Percentiles rank a stretch among this genome's conserved stretches.
Conservation (phyloP, 2,797 vertebrate genomes). For the Anguilla obscura region DNA sequence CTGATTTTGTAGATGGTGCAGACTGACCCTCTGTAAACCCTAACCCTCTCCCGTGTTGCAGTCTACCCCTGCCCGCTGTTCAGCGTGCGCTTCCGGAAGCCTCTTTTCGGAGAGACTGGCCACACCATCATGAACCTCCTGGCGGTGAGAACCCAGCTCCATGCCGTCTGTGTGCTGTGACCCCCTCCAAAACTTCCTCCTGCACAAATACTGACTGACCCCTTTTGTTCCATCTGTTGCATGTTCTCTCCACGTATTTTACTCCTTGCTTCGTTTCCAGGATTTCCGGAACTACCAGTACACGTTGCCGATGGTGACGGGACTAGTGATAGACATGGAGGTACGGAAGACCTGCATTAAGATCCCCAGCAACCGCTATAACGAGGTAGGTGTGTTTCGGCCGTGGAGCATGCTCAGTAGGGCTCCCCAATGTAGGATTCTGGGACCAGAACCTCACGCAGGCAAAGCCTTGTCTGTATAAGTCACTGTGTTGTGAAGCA, state of each 20-base stretch:
- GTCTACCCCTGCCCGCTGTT: conserved; percentile 98
- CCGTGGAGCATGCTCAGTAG: not conserved
- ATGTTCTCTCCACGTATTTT: not conserved
- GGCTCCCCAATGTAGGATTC: not conserved
- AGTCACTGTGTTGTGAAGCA: not conserved
- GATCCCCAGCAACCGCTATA: conserved; percentile 97
- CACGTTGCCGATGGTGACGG: conserved; percentile 89
- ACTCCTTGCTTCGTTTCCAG: conserved; percentile 61
- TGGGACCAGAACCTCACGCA: not conserved
- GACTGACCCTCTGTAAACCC: not conserved
- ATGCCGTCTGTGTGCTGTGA: conserved; percentile 2
- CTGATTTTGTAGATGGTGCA: not conserved
- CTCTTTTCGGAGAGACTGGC: conserved; percentile 96
- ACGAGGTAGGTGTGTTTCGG: conserved; percentile 78
- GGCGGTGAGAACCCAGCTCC: conserved; percentile 78
- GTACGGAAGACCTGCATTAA: conserved; percentile 96
- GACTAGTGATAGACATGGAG: conserved; percentile 97
- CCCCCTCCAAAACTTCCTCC: not conserved
- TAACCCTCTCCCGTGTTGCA: conserved; percentile 60
- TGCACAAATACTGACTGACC: not conserved
- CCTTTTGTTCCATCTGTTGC: not conserved
- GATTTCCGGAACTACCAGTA: conserved; percentile 99
- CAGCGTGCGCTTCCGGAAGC: conserved; percentile 95
- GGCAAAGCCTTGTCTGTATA: not conserved
- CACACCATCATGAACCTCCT: conserved; percentile 99